These are phyloP conservation scores for Indri indri DNA, from an alignment of 2,113 vertebrate species.

Conservation along the genomic window DNA sequence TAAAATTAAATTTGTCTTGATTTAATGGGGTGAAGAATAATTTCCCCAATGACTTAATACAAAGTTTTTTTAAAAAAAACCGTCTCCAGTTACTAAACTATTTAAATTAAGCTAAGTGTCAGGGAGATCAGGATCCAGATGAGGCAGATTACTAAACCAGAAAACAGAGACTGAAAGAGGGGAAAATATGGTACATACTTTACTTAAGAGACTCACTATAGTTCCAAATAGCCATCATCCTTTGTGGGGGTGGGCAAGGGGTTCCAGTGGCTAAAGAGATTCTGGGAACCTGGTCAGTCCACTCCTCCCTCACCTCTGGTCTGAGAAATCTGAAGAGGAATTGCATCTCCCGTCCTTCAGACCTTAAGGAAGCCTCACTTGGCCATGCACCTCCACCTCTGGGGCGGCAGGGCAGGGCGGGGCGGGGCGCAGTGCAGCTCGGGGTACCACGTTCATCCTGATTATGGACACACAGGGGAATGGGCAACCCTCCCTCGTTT, in stretches of 20 bases:
- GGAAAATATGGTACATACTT: neutral
- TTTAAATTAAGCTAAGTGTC: neutral
- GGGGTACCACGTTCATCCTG: fast-evolving
- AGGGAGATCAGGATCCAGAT: neutral
- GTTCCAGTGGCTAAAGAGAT: neutral
- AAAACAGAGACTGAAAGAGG: neutral
- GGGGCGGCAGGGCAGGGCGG: too few relatives aligned
- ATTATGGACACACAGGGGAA: neutral
- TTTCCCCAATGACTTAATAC: neutral
- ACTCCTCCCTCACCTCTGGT: neutral
- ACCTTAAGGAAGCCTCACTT: neutral
- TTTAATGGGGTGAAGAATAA: conserved; percentile 20
- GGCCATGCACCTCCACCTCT: neutral
- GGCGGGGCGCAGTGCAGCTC: neutral
- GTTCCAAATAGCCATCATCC: neutral
- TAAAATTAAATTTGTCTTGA: conserved; percentile 45
- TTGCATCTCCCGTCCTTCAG: neutral
- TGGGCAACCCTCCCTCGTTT: neutral
- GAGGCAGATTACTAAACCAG: neutral
- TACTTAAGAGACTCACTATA: neutral
- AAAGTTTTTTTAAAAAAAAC: neutral
- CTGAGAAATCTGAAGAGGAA: neutral
- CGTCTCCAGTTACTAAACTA: neutral
- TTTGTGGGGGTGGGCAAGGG: neutral
- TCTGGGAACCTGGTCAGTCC: neutral